phyloP scores from a whole-genome alignment of 2,888 invertebrate species.

The Oxystoma pomonae region DNA sequence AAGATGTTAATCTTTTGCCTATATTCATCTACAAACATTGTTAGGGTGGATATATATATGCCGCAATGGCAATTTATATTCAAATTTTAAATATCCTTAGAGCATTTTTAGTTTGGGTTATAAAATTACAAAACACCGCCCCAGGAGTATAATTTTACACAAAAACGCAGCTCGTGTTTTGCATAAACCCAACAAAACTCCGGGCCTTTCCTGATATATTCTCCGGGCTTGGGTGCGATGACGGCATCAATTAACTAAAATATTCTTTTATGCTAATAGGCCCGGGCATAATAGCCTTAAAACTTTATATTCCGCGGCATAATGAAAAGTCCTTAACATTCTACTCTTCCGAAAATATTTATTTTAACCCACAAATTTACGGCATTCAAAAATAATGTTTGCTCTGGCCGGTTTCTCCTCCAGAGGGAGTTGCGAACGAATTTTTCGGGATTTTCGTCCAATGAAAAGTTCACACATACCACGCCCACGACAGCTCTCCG shows the following conservation, averaged over 20 bases:
- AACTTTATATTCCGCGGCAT: conserved; percentile 47
- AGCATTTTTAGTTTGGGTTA: neutral
- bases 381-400: conserved; percentile 50
- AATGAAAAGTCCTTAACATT: conserved; percentile 51
- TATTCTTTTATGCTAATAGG: conserved; percentile 50
- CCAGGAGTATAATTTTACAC: conserved; percentile 36
- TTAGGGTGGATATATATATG: too few species aligned
- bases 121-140: conserved; percentile 29
- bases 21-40: too few species aligned
- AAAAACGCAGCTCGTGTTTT: conserved; percentile 27
- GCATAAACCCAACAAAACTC: conserved; percentile 12
- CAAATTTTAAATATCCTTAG: neutral
- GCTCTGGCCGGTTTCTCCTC: conserved; percentile 42
- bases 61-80: neutral
- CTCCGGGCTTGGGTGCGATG: conserved; percentile 34
- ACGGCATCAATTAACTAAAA: conserved; percentile 45
- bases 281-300: conserved; percentile 47
- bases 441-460: conserved; percentile 47
- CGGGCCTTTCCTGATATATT: conserved; percentile 40
- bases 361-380: conserved; percentile 50
- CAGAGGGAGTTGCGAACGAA: conserved; percentile 42
- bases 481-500: conserved; percentile 39
- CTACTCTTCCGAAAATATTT: conserved; percentile 51
- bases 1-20: too few species aligned
- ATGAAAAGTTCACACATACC: conserved; percentile 43